These are phyloP conservation scores for Pempheris klunzingeri DNA, from an alignment of 2,797 vertebrate genomes.

Conservation along the genomic window DNA sequence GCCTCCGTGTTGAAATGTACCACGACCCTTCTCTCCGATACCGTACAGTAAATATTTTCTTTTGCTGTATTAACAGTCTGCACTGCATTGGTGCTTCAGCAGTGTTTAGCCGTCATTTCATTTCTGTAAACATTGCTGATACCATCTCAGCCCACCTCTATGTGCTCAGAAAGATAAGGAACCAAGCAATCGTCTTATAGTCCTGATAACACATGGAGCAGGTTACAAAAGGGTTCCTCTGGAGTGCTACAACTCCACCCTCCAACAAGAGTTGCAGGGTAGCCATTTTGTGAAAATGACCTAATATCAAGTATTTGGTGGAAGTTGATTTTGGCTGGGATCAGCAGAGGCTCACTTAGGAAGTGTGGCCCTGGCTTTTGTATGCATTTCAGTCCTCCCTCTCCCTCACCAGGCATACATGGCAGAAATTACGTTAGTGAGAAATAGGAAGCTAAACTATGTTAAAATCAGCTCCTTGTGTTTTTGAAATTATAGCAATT, in stretches of 20 bases:
- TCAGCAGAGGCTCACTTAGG: constrained; percentile 55
- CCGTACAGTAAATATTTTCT: constrained; percentile 84
- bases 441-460: constrained; percentile 55
- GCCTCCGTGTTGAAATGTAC: constrained; percentile 71
- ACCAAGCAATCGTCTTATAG: constrained; percentile 67
- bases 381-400: constrained; percentile 31
- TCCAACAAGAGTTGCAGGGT: constrained; percentile 58
- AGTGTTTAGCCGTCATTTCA: constrained; percentile 72
- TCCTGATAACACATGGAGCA: constrained; percentile 72
- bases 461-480: constrained; percentile 44
- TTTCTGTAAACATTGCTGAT: constrained; percentile 82
- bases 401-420: constrained; percentile 34
- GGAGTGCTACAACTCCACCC: constrained; percentile 55
- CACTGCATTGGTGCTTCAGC: constrained; percentile 59
- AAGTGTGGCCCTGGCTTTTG: constrained; percentile 61
- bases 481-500: constrained; percentile 39
- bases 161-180: constrained; percentile 85
- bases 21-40: constrained; percentile 67
- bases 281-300: constrained; percentile 69
- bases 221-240: constrained; percentile 62
- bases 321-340: constrained; percentile 82
- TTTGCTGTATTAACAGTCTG: constrained; percentile 64
- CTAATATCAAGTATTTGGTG: constrained; percentile 71
- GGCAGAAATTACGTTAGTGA: constrained; percentile 55
- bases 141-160: constrained; percentile 76